Conservation (phyloP, 2,888 invertebrate genomes). For the Octonoba sinensis region DNA sequence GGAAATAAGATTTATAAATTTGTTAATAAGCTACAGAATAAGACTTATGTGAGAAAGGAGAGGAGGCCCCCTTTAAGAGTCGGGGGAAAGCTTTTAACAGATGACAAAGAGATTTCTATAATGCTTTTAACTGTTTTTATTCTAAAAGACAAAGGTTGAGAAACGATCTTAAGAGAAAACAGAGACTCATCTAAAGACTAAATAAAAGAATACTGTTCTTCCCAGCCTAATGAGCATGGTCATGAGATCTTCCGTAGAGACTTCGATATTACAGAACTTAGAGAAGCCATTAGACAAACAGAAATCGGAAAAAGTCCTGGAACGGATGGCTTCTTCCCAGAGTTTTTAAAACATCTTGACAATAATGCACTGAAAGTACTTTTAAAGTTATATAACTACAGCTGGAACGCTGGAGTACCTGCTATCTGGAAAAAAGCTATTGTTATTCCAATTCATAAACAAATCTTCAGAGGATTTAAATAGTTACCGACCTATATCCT, state of each 20-base stretch:
- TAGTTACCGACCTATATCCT: background rate
- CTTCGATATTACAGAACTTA: background rate
- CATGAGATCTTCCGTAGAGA: background rate
- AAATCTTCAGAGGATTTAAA: too few relatives aligned
- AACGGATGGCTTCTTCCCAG: background rate
- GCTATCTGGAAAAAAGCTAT: background rate
- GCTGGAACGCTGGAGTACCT: conserved; percentile 3
- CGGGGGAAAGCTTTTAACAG: background rate
- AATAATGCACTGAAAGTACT: background rate
- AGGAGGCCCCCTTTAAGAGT: background rate
- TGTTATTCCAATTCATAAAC: too few relatives aligned
- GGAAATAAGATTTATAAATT: background rate
- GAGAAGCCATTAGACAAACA: background rate
- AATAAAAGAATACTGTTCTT: too few relatives aligned
- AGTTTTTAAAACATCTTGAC: conserved; percentile 3
- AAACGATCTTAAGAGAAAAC: background rate
- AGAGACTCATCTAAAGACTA: background rate
- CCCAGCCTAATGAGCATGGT: too few relatives aligned
- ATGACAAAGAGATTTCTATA: background rate
- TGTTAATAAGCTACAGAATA: background rate
- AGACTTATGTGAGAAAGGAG: background rate
- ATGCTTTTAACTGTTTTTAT: background rate
- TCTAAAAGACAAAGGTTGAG: background rate
- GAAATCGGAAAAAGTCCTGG: background rate
- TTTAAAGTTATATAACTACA: background rate